Evolutionary conservation across 2,797 vertebrate genomes (phyloP).

Genomic region (Diceros bicornis): DNA sequence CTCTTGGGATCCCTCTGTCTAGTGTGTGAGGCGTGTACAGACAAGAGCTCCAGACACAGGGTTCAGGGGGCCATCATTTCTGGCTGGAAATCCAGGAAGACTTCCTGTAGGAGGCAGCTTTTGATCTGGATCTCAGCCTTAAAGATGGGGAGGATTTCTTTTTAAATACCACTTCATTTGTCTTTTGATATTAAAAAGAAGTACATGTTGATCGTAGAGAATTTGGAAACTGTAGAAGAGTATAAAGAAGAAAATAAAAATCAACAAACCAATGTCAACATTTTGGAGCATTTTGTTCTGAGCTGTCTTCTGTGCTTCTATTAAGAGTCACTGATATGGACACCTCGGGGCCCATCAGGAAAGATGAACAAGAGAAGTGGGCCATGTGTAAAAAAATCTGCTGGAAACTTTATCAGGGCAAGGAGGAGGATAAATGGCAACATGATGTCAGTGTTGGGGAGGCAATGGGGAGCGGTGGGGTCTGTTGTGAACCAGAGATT

Average conservation of each 20-base stretch:
- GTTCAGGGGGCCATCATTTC: background rate
- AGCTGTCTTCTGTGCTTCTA: background rate
- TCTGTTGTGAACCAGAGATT: background rate
- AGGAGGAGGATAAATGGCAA: background rate
- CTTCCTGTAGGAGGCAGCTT: background rate
- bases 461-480: background rate
- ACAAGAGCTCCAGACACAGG: background rate
- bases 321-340: background rate
- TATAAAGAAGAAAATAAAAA: constrained; percentile 69
- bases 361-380: background rate
- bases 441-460: background rate
- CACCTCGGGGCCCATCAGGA: background rate
- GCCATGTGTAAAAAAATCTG: background rate
- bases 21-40: rapidly evolving
- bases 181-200: constrained; percentile 77
- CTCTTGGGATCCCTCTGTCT: background rate
- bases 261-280: background rate
- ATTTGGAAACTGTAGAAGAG: constrained; percentile 66
- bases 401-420: background rate
- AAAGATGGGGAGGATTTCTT: constrained; percentile 36
- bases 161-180: constrained; percentile 58
- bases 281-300: background rate
- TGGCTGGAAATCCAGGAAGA: constrained; percentile 27
- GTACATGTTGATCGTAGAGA: constrained; percentile 48
- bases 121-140: constrained; percentile 25